Conservation (phyloP, 1,140 invertebrate species). For the Ladona fulva region DNA sequence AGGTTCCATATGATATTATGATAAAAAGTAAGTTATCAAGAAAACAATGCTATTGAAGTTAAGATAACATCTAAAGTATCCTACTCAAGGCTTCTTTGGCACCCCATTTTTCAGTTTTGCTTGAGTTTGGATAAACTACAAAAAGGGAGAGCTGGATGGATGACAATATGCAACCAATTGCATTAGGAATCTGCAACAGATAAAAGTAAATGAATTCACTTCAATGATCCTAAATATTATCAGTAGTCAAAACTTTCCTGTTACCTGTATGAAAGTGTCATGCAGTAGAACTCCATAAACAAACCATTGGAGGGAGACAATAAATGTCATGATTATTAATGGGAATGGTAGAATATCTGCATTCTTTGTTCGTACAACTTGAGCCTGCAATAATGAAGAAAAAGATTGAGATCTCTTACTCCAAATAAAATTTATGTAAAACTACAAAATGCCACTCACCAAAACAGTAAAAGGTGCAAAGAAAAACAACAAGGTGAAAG, state of each 20-base stretch:
- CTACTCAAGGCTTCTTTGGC: not conserved
- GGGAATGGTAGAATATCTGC: constrained; percentile 70
- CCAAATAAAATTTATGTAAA: constrained; percentile 17
- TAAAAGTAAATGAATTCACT: constrained; percentile 21
- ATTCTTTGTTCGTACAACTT: constrained; percentile 63
- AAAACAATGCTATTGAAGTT: not conserved
- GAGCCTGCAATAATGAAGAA: constrained; percentile 38
- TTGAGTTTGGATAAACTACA: constrained; percentile 49
- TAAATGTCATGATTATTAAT: constrained; percentile 62
- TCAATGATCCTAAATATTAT: constrained; percentile 18
- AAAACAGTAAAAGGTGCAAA: constrained; percentile 66
- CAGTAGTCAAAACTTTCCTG: constrained; percentile 20
- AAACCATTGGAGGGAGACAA: constrained; percentile 65
- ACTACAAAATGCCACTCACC: constrained; percentile 33
- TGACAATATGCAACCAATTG: constrained; percentile 57
- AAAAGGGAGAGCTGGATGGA: constrained; percentile 59
- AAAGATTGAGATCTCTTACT: not conserved
- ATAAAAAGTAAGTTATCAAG: too few species aligned
- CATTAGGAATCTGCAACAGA: constrained; percentile 52
- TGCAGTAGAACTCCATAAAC: constrained; percentile 59
- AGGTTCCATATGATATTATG: too few species aligned
- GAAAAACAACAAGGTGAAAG: constrained; percentile 64
- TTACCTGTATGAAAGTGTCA: constrained; percentile 62
- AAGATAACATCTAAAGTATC: not conserved
- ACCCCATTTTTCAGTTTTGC: not conserved